Conservation (phyloP, 2,113 vertebrate species). For the Xiphophorus couchianus region DNA sequence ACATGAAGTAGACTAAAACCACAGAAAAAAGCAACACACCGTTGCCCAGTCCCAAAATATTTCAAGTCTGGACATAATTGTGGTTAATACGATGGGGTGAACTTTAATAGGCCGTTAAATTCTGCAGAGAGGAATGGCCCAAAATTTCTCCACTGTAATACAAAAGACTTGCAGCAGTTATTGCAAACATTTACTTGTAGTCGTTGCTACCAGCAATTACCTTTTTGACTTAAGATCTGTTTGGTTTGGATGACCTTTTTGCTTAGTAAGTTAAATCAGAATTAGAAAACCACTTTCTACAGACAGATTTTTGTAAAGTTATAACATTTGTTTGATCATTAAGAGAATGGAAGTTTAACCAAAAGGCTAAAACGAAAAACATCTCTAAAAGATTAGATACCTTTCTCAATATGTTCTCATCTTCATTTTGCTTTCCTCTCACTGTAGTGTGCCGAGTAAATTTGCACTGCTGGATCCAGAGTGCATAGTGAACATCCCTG, state of each 20-base stretch:
- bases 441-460: background rate
- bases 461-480: background rate
- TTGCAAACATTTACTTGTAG: background rate
- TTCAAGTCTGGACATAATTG: no score
- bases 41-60: no score
- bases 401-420: background rate
- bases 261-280: background rate
- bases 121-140: no score
- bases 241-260: background rate
- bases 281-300: background rate
- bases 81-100: no score
- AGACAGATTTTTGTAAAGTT: no score
- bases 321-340: no score
- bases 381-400: background rate
- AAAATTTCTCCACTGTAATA: no score
- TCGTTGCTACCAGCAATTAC: no score
- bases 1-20: no score
- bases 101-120: no score
- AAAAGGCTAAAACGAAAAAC: background rate
- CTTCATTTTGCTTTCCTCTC: background rate
- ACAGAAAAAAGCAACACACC: no score
- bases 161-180: background rate
- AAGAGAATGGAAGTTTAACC: no score
- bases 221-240: background rate
- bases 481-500: background rate